Evolutionary conservation across 2,888 invertebrate genomes (phyloP).

Genomic region (Pandemis heparana): DNA sequence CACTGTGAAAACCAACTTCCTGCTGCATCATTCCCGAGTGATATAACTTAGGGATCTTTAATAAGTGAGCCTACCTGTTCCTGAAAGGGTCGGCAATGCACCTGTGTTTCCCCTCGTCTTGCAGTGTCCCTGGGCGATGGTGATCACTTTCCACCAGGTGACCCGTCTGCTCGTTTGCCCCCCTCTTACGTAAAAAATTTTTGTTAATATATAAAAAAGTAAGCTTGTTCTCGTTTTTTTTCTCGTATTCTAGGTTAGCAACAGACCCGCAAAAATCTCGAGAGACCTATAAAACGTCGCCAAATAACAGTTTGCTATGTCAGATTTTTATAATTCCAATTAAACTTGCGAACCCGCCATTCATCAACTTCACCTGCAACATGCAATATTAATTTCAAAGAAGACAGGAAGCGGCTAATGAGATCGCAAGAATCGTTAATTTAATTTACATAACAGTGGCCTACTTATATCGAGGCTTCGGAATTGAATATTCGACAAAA

Average conservation of each 20-base stretch:
- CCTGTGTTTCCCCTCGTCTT: too few species aligned
- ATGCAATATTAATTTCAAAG: constrained; percentile 50
- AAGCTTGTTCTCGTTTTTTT: not conserved
- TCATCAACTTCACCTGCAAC: constrained; percentile 52
- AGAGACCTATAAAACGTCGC: constrained; percentile 19
- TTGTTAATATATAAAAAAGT: not conserved
- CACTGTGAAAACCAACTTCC: too few species aligned
- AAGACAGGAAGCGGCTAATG: constrained; percentile 55
- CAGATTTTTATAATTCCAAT: constrained; percentile 39
- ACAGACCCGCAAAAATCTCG: constrained; percentile 18
- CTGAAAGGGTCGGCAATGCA: too few species aligned
- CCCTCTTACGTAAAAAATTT: too few species aligned
- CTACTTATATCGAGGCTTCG: constrained; percentile 48
- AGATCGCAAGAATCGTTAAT: constrained; percentile 55
- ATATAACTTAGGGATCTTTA: too few species aligned
- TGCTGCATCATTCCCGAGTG: too few species aligned
- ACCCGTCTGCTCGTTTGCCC: too few species aligned
- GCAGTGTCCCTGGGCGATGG: too few species aligned
- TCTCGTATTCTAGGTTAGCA: constrained; percentile 9
- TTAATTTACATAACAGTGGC: constrained; percentile 57
- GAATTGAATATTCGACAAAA: constrained; percentile 48
- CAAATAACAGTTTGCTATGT: constrained; percentile 31
- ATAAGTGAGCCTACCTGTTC: too few species aligned
- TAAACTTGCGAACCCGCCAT: constrained; percentile 46
- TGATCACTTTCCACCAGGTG: too few species aligned